These are phyloP conservation scores for Tinamus major DNA, from an alignment of 2,797 vertebrate species.

Conservation along the genomic window DNA sequence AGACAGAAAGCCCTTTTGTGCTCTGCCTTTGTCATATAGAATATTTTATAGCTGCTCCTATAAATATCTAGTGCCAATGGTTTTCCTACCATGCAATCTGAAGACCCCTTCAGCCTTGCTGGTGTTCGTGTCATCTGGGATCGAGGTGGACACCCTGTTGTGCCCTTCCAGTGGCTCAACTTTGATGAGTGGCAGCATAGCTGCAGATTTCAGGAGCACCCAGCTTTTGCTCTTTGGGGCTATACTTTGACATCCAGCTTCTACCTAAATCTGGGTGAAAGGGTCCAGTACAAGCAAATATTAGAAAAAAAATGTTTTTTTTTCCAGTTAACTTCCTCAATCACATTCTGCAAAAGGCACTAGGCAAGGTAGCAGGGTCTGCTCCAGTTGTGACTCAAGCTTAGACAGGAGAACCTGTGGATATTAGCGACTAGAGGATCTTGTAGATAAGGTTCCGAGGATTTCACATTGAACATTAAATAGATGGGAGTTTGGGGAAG, in stretches of 20 bases:
- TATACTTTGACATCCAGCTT: background rate
- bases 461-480: background rate
- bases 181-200: accelerated
- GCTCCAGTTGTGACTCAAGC: background rate
- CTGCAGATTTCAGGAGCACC: background rate
- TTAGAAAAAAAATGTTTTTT: background rate
- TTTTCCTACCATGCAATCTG: background rate
- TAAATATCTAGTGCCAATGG: accelerated
- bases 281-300: background rate
- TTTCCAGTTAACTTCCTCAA: background rate
- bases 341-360: background rate
- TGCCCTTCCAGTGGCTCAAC: background rate
- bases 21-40: background rate
- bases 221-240: accelerated
- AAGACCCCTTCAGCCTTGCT: background rate
- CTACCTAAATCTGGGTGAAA: background rate
- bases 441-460: background rate
- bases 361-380: background rate
- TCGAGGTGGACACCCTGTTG: background rate
- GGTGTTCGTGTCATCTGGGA: background rate
- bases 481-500: background rate
- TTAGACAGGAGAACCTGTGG: background rate
- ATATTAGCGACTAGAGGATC: background rate
- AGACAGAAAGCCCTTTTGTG: background rate
- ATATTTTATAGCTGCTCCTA: background rate